Evolutionary conservation across 1,140 invertebrate genomes (phyloP), one percentile per base, ranked within the genome.

Genomic region (Drosophila guanche): DNA sequence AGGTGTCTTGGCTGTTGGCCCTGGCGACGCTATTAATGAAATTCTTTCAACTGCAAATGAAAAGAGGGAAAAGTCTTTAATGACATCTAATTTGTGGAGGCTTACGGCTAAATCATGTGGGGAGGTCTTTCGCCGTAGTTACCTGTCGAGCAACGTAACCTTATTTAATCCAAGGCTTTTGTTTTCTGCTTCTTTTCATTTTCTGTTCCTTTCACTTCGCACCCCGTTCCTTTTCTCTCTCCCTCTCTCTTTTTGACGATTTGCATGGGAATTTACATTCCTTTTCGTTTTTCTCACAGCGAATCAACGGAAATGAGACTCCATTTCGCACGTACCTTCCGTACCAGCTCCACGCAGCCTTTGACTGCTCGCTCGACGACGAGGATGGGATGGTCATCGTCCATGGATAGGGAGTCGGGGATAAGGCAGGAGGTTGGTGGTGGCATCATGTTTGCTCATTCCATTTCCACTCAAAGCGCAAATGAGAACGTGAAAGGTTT

Each of bases 281-380:
- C 33, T 22, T 29, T 53, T 45, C 8, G n/a, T 58, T 47, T 48
- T 58, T 29, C n/a, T 23, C 46, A 23, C 47, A 37, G 5, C 14
- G 22, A 25, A 23, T 7, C 56, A 61, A 42, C 54, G 47, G 47
- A 69, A 85, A 67, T 74, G 65, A 67, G 58, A 85, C 56, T 50
- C 55, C 43, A 70, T 77, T 77, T 72, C 25, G 23, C 46, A 71
- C 70, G 55, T 77, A 71, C 65, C 47, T n/a, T 54, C 46, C 16
- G 16, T 20, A 45, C 40, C 53, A 58, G 50, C 7, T 6, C 43
- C 27, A 46, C 27, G 27, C 48, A 46, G 23, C 20, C 69, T 59
- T 45, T 27, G 4, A 14, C 33, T 6, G 7, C 43, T 41, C 7
- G 4, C 7, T 46, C 33, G 10, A 37, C 33, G 33, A 12, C 33